Percentiles rank a stretch among this genome's conserved stretches.
phyloP scores from a whole-genome alignment of 2,113 vertebrate genomes.

The Rhinoderma darwinii region DNA sequence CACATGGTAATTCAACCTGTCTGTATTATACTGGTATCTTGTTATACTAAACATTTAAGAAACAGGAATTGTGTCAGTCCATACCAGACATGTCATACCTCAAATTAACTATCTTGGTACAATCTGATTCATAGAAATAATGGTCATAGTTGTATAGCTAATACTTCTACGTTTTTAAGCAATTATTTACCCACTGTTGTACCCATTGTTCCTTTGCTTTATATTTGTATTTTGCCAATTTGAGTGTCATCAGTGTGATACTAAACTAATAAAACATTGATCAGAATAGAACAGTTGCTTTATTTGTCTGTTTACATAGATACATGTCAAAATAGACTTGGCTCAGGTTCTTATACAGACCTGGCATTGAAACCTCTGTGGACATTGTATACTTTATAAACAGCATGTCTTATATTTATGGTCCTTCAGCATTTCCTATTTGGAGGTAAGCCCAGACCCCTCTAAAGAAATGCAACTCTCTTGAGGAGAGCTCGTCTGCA shows the following conservation, averaged over 20 bases:
- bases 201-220: background rate
- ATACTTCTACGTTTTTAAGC: too few species aligned
- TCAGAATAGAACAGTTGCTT: constrained; percentile 31
- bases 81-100: too few species aligned
- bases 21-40: too few species aligned
- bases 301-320: constrained; percentile 48
- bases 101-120: too few species aligned
- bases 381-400: constrained; percentile 44
- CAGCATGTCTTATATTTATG: constrained; percentile 35
- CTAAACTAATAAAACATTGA: constrained; percentile 30
- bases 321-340: constrained; percentile 42
- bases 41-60: too few species aligned
- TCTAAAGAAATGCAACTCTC: constrained; percentile 6
- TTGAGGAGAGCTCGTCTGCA: background rate
- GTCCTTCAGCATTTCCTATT: constrained; percentile 44
- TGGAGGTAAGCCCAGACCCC: constrained; percentile 39
- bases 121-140: too few species aligned
- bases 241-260: background rate
- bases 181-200: too few species aligned
- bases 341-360: constrained; percentile 2
- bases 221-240: background rate
- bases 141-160: too few species aligned
- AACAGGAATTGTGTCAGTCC: too few species aligned
- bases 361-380: constrained; percentile 16
- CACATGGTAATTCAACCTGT: too few species aligned